A percentile compares a stretch with the other conserved stretches of the same genome.
Evolutionary conservation across 2,888 invertebrate genomes (phyloP).

Genomic region (Zygogramma bicolorata): DNA sequence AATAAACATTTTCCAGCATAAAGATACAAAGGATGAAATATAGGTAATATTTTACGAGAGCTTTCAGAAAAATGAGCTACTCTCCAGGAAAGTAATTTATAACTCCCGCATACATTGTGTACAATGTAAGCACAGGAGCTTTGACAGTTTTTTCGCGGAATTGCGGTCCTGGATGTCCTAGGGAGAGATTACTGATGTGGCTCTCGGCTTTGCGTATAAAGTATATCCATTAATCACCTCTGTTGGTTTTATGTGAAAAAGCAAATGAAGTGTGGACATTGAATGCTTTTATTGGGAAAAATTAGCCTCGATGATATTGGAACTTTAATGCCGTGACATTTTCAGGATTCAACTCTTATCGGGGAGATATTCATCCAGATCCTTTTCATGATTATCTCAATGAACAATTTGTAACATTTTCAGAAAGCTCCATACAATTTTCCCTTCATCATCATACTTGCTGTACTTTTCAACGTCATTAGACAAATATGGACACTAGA

Average conservation of each 20-base stretch:
- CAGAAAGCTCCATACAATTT: no score
- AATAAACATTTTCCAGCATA: constrained; percentile 8
- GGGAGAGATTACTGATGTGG: constrained; percentile 4
- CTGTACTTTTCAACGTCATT: no score
- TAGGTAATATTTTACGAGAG: constrained; percentile 10
- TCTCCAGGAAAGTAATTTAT: constrained; percentile 14
- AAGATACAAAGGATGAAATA: constrained; percentile 8
- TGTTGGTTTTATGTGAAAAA: background rate
- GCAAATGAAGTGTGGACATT: background rate
- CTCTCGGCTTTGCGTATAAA: background rate
- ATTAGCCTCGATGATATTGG: background rate
- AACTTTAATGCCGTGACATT: background rate
- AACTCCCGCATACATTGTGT: constrained; percentile 12
- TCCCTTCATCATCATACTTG: no score
- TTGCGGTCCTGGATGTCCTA: background rate
- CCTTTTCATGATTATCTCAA: no score
- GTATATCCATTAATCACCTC: constrained; percentile 1
- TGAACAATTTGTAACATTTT: no score
- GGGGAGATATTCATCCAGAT: no score
- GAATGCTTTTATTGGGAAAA: background rate
- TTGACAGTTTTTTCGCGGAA: constrained; percentile 14
- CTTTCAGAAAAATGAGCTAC: constrained; percentile 11
- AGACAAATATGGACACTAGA: no score
- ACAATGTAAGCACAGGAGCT: constrained; percentile 3
- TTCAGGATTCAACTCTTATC: background rate